Evolutionary conservation across 2,888 invertebrate species (phyloP).

Genomic region (Parelbella ahira): DNA sequence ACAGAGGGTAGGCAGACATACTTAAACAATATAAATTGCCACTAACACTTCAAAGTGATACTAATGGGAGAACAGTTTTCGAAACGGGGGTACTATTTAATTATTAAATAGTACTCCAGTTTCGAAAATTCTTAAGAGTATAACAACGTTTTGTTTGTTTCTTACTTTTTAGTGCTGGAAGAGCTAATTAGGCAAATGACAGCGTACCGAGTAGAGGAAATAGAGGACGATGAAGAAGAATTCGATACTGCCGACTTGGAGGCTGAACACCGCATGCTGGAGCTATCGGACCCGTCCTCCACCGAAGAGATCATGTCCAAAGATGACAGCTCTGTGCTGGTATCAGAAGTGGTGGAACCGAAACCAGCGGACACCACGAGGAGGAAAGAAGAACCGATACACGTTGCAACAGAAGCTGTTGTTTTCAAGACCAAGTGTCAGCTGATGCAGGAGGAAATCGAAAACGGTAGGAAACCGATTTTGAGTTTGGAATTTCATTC

Average conservation of each 20-base stretch:
- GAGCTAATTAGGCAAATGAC: conserved; percentile 86
- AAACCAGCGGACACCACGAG: conserved; percentile 56
- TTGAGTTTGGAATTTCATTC: no score
- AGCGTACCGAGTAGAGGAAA: conserved; percentile 71
- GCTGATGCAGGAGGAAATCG: conserved; percentile 69
- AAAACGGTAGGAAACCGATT: conserved; percentile 59
- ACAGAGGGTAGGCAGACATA: no score
- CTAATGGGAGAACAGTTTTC: no score
- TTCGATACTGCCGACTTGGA: conserved; percentile 43
- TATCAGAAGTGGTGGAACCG: conserved; percentile 56
- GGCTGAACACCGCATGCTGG: conserved; percentile 32
- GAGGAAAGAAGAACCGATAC: conserved; percentile 42
- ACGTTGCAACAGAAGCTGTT: conserved; percentile 47
- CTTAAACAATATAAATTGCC: no score
- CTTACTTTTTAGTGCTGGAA: conserved; percentile 83
- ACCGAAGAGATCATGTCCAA: conserved; percentile 34
- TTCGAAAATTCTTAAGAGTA: no score
- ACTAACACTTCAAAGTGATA: no score
- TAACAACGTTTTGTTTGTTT: no score
- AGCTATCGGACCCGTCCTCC: conserved; percentile 31
- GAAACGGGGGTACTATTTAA: no score
- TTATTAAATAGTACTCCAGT: no score
- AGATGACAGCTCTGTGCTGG: conserved; percentile 42
- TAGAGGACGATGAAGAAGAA: conserved; percentile 72
- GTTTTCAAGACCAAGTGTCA: conserved; percentile 79